Conservation (phyloP, 2,888 invertebrate species). For the Pterostichus madidus region DNA sequence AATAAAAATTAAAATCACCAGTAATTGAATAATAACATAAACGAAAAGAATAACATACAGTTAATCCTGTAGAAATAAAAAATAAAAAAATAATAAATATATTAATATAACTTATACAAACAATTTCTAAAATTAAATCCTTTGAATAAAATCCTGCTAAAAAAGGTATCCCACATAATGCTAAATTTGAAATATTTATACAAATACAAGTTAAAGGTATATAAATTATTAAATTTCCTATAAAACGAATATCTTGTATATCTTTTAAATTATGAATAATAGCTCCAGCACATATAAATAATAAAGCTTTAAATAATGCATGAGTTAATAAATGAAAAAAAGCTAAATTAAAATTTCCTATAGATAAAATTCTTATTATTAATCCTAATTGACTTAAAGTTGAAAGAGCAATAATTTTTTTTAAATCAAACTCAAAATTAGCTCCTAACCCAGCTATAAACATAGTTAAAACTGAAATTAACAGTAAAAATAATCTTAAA, state of each 20-base stretch:
- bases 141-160: constrained; percentile 81
- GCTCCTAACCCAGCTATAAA: constrained; percentile 81
- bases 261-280: constrained; percentile 83
- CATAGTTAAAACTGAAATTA: constrained; percentile 81
- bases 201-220: constrained; percentile 80
- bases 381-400: constrained; percentile 87
- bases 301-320: constrained; percentile 86
- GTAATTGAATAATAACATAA: constrained; percentile 79
- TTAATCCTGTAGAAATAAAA: constrained; percentile 80
- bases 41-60: constrained; percentile 79
- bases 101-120: constrained; percentile 79
- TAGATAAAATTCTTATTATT: constrained; percentile 82
- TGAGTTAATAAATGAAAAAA: constrained; percentile 86
- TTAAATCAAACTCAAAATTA: constrained; percentile 85
- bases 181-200: constrained; percentile 74
- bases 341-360: constrained; percentile 78
- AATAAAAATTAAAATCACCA: constrained; percentile 77
- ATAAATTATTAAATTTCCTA: constrained; percentile 78
- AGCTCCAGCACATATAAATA: constrained; percentile 83
- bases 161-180: constrained; percentile 77
- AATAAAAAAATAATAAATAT: constrained; percentile 79
- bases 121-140: constrained; percentile 82
- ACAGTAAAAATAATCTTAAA: constrained; percentile 77
- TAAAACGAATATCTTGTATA: constrained; percentile 85
- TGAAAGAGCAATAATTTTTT: constrained; percentile 89